phyloP scores from a whole-genome alignment of 1,140 invertebrate species.

The Zaprionus ghesquierei region DNA sequence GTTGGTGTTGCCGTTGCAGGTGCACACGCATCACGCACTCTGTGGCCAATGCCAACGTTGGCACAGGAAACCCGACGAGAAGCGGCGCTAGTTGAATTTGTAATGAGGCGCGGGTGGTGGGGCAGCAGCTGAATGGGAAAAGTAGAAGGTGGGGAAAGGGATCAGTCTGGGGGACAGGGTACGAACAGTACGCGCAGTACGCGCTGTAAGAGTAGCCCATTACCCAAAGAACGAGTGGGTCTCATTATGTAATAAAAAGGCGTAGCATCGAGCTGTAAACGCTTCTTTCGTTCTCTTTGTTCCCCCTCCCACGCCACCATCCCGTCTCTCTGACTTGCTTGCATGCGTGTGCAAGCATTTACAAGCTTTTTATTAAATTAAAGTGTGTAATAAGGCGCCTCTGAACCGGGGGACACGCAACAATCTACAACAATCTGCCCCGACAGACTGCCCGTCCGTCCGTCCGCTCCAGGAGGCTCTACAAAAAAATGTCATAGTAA shows the following conservation, averaged over 20 bases:
- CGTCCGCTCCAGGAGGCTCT: slow-evolving; percentile 17
- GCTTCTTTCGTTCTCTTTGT: background rate
- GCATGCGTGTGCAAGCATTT: slow-evolving; percentile 68
- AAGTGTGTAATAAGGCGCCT: slow-evolving; percentile 76
- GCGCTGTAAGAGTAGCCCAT: slow-evolving; percentile 40
- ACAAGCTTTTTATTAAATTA: slow-evolving; percentile 80
- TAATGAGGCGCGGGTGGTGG: slow-evolving; percentile 49
- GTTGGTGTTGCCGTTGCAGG: slow-evolving; percentile 39
- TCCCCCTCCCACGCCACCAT: background rate
- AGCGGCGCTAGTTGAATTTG: slow-evolving; percentile 62
- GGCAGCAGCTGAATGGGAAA: background rate
- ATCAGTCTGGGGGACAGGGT: no score
- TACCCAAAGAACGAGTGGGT: slow-evolving; percentile 24
- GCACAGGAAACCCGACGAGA: slow-evolving; percentile 57
- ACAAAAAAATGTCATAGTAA: slow-evolving; percentile 69
- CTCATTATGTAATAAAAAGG: slow-evolving; percentile 78
- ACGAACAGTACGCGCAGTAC: background rate
- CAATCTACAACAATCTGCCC: slow-evolving; percentile 35
- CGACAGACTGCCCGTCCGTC: no score
- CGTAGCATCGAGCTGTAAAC: slow-evolving; percentile 47
- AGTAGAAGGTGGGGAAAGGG: background rate
- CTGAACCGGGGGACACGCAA: slow-evolving; percentile 65
- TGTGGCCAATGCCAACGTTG: slow-evolving; percentile 49
- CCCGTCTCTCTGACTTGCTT: background rate
- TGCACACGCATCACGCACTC: slow-evolving; percentile 63